Base-by-base conservation (phyloP, 2,797 vertebrate species). In the Rhinogobio ventralis region DNA sequence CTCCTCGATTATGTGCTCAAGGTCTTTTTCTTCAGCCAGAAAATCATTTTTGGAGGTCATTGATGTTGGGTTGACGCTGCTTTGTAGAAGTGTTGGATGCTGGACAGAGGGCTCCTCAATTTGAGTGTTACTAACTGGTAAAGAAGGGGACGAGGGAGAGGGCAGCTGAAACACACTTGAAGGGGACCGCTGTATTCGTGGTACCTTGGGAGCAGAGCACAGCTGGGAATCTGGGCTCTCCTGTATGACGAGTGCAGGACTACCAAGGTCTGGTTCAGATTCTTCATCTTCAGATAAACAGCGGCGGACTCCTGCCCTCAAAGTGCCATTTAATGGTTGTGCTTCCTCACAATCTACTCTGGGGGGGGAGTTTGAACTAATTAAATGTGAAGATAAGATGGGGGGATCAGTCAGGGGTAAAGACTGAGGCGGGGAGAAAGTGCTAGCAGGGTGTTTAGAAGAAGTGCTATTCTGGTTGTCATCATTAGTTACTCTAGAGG, bases 1-100 rank as follows among this genome's bases (percentile, higher is more conserved):
- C 84, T 96, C 95, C 84, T 96, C 95, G 2, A 95, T 95, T 46
- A 96, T 93, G 86, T 96, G 95, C 78, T 95, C 95, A 7, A 94
- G 92, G 55, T 95, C 94, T 89, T 90, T 89, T 84, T 95, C 93
- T 33, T 91, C 90, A 78, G 89, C 88, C n/a, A 88, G 68, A 28
- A 79, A 74, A 33, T 87, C 36, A 1, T 53, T 78, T 74, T 79
- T 88, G 84, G 46, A 85, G 23, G 67, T 39, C 86, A 62, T 71
- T 88, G 45, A 75, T 55, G 39, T 80, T 86, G 74, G 67, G 53
- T 25, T 79, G 36, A n/a, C 19, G 30, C 69, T 25, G 60, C 30
- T 84, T 53, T 84, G 78, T 45, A 86, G 30, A 11, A 89, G 28
- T 62, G 86, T 82, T 74, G 86, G 88, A 62, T 33, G 71, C 1